Evolutionary conservation across 2,888 invertebrate species (phyloP), one percentile per base, ranked within the genome.

Genomic region (Orthosia cruda): DNA sequence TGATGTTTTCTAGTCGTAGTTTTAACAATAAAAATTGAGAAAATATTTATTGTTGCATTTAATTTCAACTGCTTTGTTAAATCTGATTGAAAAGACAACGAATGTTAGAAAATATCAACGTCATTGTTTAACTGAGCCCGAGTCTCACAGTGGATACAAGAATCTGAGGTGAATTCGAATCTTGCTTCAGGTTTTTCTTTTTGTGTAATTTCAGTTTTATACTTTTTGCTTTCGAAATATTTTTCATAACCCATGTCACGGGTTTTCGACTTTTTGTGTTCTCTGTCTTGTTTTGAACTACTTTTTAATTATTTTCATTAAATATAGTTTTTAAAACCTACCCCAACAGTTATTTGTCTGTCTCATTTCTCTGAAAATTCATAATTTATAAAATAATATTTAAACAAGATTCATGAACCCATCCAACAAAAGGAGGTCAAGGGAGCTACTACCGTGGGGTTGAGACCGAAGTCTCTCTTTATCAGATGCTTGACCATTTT

Each of bases 401-500:
- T 5, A 57, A 57, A 13, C 26, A 40, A n/a, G 12, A n/a, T 59
- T 59, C 45, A 45, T 12, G 7, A 26, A 18, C 3, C 13, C 49
- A 74, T 57, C 67, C 0, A 5, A 49, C 61, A 78, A 78, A 78
- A 81, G 77, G 62, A 78, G 26, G 71, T 83, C 83, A 62, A 26
- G 61, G 61, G 26, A 82, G 82, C 77, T 78, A 78, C 82, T 67
- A 0, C 77, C 77, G 82, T 57, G 77, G 77, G 82, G 50, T 0
- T 78, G 77, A 78, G 82, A 81, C 81, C 77, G 47, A 76, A 62
- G 1, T 66, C 77, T 78, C 77, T 64, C 76, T 62, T 77, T 81
- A 78, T 78, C 82, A 62, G 76, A 81, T 78, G 76, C 62, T 78
- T 78, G 55, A 81, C 67, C 62, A 81, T 78, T 81, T 62, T 79